A percentile compares a stretch with the other conserved stretches of the same genome.
These are phyloP conservation scores for Neria commutata DNA, from an alignment of 2,888 invertebrate genomes.

Conservation along the genomic window DNA sequence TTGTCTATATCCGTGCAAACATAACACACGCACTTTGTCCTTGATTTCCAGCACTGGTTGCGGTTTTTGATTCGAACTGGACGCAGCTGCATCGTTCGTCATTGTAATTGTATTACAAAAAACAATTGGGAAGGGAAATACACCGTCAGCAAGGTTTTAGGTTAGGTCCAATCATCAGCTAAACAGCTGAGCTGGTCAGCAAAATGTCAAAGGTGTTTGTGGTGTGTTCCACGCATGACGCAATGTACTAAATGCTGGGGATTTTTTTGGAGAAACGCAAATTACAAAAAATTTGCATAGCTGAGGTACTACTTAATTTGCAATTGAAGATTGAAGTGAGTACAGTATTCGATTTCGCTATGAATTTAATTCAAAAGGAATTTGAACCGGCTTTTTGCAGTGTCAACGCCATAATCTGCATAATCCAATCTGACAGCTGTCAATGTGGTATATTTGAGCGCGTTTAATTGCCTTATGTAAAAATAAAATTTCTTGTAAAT, in stretches of 20 bases:
- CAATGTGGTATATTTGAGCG: constrained; percentile 16
- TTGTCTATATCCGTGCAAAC: constrained; percentile 82
- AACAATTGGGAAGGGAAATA: not conserved
- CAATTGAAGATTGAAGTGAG: too few species aligned
- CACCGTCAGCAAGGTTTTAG: too few species aligned
- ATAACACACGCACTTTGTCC: constrained; percentile 72
- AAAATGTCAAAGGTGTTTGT: not conserved
- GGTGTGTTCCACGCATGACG: too few species aligned
- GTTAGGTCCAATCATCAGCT: not conserved
- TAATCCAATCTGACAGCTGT: not conserved
- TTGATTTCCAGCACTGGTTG: constrained; percentile 42
- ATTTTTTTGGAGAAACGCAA: too few species aligned
- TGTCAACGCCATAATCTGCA: constrained; percentile 4
- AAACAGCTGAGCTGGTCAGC: not conserved
- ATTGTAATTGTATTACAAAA: constrained; percentile 15
- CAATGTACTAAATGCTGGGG: too few species aligned
- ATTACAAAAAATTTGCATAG: too few species aligned
- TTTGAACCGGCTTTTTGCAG: too few species aligned
- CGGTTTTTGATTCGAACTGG: not conserved
- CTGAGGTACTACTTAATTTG: too few species aligned
- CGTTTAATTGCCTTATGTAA: constrained; percentile 39
- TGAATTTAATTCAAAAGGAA: too few species aligned
- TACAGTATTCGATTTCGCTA: too few species aligned
- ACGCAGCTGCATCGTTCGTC: constrained; percentile 27
- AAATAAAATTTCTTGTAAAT: constrained; percentile 29